These are phyloP conservation scores for Callyntrura sp. DNA, from an alignment of 2,888 invertebrate species.

Conservation along the genomic window DNA sequence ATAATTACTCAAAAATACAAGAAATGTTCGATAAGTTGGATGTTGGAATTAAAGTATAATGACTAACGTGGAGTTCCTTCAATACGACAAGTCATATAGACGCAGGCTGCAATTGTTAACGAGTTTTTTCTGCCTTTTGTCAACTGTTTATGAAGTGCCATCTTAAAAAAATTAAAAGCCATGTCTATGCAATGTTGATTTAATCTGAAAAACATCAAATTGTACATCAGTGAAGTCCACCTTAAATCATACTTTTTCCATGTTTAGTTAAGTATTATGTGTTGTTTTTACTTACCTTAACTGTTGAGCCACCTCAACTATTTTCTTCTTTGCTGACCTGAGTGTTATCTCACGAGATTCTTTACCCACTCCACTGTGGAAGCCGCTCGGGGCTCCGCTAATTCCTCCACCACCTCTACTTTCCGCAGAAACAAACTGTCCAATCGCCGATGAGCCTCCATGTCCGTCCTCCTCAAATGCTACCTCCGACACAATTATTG, in stretches of 20 bases:
- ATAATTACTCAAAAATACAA: background rate
- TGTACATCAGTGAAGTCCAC: too few relatives aligned
- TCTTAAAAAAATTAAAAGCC: slow-evolving; percentile 97
- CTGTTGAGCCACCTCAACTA: slow-evolving; percentile 94
- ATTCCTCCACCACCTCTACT: slow-evolving; percentile 94
- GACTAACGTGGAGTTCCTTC: slow-evolving; percentile 95
- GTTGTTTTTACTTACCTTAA: slow-evolving; percentile 88
- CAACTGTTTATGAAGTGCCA: slow-evolving; percentile 93
- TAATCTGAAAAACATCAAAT: slow-evolving; percentile 86
- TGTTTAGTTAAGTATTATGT: too few relatives aligned
- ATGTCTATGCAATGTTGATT: slow-evolving; percentile 97
- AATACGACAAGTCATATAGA: slow-evolving; percentile 98
- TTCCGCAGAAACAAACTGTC: slow-evolving; percentile 97
- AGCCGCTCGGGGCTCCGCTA: slow-evolving; percentile 88
- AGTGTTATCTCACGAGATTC: slow-evolving; percentile 97
- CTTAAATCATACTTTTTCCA: background rate
- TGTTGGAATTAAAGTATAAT: background rate
- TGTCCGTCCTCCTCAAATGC: slow-evolving; percentile 97
- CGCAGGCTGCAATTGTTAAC: slow-evolving; percentile 98
- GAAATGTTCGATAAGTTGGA: too few relatives aligned
- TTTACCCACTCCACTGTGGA: slow-evolving; percentile 92
- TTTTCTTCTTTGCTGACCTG: slow-evolving; percentile 94
- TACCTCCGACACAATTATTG: slow-evolving; percentile 97
- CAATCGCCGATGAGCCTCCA: slow-evolving; percentile 95
- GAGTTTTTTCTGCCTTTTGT: slow-evolving; percentile 96